Evolutionary conservation across 2,113 vertebrate genomes (phyloP).

Genomic region (Gambusia affinis): DNA sequence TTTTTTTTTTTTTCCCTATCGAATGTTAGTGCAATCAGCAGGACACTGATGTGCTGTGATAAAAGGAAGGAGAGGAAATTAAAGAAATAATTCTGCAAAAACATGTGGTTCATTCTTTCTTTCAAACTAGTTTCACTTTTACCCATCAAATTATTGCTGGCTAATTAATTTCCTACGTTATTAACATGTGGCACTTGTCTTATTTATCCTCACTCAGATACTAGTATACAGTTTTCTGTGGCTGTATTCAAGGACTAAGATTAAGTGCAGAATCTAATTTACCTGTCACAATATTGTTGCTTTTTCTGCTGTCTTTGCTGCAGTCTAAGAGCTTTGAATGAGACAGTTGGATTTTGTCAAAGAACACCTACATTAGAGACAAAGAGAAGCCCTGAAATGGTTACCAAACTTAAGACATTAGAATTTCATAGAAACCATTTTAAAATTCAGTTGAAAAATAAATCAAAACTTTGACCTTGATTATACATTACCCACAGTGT

Average conservation of each 20-base stretch:
- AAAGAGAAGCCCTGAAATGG: not conserved
- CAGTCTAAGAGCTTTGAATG: too few species aligned
- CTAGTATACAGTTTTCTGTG: too few species aligned
- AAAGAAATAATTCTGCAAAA: constrained; percentile 30
- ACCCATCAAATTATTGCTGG: not conserved
- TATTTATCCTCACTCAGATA: not conserved
- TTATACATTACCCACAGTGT: too few species aligned
- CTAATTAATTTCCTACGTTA: constrained; percentile 25
- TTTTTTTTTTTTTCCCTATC: not conserved
- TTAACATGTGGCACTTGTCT: constrained; percentile 2
- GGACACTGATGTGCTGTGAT: constrained; percentile 23
- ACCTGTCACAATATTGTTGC: not conserved
- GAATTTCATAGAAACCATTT: too few species aligned
- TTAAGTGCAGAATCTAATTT: constrained; percentile 12
- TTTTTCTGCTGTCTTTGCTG: not conserved
- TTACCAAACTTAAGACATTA: not conserved
- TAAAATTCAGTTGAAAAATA: too few species aligned
- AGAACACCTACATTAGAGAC: not conserved
- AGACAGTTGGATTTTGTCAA: not conserved
- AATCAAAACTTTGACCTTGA: too few species aligned
- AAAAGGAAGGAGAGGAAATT: constrained; percentile 47
- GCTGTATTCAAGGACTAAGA: too few species aligned
- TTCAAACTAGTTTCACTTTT: not conserved
- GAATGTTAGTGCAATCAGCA: constrained; percentile 33
- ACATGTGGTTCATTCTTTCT: constrained; percentile 12